Percentiles rank a stretch among this genome's conserved stretches.
phyloP scores from a whole-genome alignment of 1,140 invertebrate species.

The Phymorhynchus buccinoides region DNA sequence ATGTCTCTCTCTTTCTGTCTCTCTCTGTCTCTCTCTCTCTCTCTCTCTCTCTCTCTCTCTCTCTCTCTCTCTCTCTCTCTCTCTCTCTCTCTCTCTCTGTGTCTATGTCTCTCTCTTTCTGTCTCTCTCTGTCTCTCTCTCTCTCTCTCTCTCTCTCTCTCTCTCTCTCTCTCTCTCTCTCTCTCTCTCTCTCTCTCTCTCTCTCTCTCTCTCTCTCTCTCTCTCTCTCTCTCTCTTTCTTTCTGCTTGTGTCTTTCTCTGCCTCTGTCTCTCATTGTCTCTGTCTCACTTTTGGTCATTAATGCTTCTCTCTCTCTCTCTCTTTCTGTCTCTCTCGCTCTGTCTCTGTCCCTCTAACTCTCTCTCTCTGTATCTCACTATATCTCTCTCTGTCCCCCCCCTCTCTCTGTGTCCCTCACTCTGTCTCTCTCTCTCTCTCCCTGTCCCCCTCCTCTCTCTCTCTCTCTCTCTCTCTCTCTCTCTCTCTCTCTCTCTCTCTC shows the following conservation, averaged over 20 bases:
- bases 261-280: neutral
- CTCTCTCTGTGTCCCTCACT: no score
- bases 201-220: neutral
- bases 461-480: slow-evolving; percentile 10
- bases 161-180: neutral
- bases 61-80: no score
- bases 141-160: neutral
- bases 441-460: neutral
- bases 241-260: neutral
- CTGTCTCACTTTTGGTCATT: neutral
- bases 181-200: neutral
- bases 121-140: neutral
- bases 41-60: neutral
- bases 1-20: neutral
- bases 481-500: neutral
- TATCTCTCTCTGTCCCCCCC: no score
- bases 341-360: neutral
- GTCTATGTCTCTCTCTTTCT: neutral
- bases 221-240: neutral
- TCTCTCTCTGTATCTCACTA: no score
- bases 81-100: neutral
- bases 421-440: neutral
- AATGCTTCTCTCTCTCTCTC: no score
- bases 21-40: neutral
- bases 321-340: neutral